Percentiles rank a stretch among this genome's conserved stretches.
These are phyloP conservation scores for Ecdyonurus torrentis DNA, from an alignment of 2,888 invertebrate genomes.

Conservation along the genomic window DNA sequence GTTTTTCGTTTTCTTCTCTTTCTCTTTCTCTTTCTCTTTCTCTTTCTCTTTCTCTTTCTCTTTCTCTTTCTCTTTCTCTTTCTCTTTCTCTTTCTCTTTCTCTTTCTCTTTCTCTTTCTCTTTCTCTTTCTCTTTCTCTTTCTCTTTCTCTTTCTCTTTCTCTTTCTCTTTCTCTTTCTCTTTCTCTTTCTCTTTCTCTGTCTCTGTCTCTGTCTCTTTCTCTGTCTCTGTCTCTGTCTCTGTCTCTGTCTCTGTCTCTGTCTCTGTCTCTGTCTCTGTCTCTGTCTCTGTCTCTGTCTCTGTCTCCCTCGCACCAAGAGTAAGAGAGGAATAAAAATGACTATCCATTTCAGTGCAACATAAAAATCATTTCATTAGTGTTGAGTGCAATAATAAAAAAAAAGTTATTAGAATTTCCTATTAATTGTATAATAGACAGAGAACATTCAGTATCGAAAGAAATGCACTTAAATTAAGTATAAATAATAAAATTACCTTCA, in stretches of 20 bases:
- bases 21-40: neutral
- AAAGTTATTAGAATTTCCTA: too few relatives aligned
- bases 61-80: neutral
- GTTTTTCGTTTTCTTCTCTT: neutral
- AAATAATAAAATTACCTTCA: too few relatives aligned
- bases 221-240: slow-evolving; percentile 12
- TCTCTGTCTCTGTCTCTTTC: slow-evolving; percentile 11
- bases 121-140: slow-evolving; percentile 4
- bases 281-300: slow-evolving; percentile 4
- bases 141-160: slow-evolving; percentile 8
- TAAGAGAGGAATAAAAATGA: neutral
- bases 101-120: slow-evolving; percentile 17
- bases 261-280: slow-evolving; percentile 9
- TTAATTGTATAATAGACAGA: too few relatives aligned
- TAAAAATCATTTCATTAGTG: slow-evolving; percentile 3
- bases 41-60: neutral
- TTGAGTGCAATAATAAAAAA: too few relatives aligned
- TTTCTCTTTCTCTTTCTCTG: slow-evolving; percentile 9
- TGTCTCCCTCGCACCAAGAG: slow-evolving; percentile 14
- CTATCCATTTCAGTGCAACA: neutral
- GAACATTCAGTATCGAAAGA: too few relatives aligned
- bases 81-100: neutral
- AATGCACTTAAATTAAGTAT: too few relatives aligned
- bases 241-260: slow-evolving; percentile 5
- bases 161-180: neutral